These are phyloP conservation scores for Sarcophaga caerulescens DNA, from an alignment of 2,888 invertebrate genomes.

Conservation along the genomic window DNA sequence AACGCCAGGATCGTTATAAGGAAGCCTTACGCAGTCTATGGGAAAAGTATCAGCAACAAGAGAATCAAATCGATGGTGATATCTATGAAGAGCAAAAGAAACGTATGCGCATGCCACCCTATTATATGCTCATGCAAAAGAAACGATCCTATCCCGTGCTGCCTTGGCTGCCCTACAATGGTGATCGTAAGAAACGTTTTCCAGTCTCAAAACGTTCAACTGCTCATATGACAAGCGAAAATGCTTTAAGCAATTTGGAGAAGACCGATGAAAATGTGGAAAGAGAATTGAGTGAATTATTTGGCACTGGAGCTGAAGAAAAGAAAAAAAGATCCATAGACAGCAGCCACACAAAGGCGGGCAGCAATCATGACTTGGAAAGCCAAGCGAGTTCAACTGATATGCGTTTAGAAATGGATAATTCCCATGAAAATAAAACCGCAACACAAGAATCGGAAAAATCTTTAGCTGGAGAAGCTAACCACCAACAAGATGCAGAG, in stretches of 20 bases:
- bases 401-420: constrained; percentile 73
- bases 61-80: constrained; percentile 77
- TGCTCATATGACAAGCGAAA: constrained; percentile 78
- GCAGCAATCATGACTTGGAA: constrained; percentile 66
- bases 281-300: constrained; percentile 86
- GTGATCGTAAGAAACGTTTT: constrained; percentile 83
- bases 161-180: constrained; percentile 80
- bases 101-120: constrained; percentile 77
- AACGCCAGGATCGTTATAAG: constrained; percentile 78
- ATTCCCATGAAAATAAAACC: constrained; percentile 56
- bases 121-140: constrained; percentile 79
- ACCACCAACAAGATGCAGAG: constrained; percentile 47
- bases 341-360: constrained; percentile 66
- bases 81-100: constrained; percentile 78
- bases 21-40: constrained; percentile 78
- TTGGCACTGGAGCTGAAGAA: constrained; percentile 81
- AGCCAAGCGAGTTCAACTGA: constrained; percentile 70
- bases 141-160: constrained; percentile 80
- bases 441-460: constrained; percentile 31
- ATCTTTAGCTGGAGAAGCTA: neutral
- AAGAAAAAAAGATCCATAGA: constrained; percentile 83
- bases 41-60: constrained; percentile 80
- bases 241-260: constrained; percentile 74
- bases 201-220: constrained; percentile 87
- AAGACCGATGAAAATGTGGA: constrained; percentile 87